A percentile compares a stretch with the other conserved stretches of the same genome.
phyloP scores from a whole-genome alignment of 2,888 invertebrate genomes.

The Scrobipalpa costella region DNA sequence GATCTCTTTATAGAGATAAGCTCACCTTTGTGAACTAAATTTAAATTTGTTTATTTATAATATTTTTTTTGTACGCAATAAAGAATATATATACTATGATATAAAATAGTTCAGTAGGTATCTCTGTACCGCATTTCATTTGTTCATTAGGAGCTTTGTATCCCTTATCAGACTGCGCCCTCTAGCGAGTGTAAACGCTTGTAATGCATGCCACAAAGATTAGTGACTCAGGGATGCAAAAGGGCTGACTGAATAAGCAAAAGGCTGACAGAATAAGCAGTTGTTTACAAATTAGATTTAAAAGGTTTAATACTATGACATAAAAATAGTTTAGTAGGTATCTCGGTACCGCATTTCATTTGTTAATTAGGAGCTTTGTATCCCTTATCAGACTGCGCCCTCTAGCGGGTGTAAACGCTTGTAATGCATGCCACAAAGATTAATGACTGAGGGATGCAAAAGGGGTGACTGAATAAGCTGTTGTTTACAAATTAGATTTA shows the following conservation, averaged over 20 bases:
- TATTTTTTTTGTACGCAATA: too few relatives aligned
- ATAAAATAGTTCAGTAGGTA: conserved; percentile 26
- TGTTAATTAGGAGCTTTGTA: conserved; percentile 31
- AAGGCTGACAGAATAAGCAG: conserved; percentile 1
- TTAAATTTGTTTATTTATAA: too few relatives aligned
- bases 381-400: conserved; percentile 26
- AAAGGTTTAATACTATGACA: too few relatives aligned
- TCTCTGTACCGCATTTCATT: conserved; percentile 24
- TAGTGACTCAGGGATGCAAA: conserved; percentile 21
- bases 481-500: too few relatives aligned
- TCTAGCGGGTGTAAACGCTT: conserved; percentile 11
- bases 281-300: too few relatives aligned
- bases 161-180: conserved; percentile 26
- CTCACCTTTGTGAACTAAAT: too few relatives aligned
- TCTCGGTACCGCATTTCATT: conserved; percentile 24
- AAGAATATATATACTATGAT: too few relatives aligned
- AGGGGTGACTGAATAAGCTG: conserved; percentile 7
- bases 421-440: conserved; percentile 28
- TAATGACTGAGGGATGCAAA: conserved; percentile 22
- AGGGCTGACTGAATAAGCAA: too few relatives aligned
- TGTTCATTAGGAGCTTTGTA: conserved; percentile 31
- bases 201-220: conserved; percentile 28
- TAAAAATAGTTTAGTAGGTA: conserved; percentile 26
- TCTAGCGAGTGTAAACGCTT: conserved; percentile 11
- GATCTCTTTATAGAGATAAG: too few relatives aligned